Base-by-base conservation (phyloP, 1,140 invertebrate species). In the Lutraria rhynchaena region DNA sequence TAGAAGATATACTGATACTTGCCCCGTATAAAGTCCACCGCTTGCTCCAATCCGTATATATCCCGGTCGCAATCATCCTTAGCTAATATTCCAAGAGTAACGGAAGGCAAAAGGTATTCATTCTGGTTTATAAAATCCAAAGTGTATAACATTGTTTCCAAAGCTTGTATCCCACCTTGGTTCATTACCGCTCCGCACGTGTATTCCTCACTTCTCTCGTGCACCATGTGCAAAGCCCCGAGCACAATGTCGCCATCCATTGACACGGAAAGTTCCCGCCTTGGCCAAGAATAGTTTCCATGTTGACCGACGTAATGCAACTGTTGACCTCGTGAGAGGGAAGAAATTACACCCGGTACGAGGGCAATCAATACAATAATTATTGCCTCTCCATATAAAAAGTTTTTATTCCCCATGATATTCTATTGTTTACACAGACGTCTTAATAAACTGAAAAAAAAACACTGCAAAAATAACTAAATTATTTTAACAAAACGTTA, bases 1-100 rank as follows among this genome's bases (percentile, higher is more conserved):
- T n/a, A n/a, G n/a, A n/a, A n/a, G n/a, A n/a, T n/a, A n/a, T n/a
- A n/a, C n/a, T n/a, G n/a, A n/a, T n/a, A 84, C 95, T 94, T 93
- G 98, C 98, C 97, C 96, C 98, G 97, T 81, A 99, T 99, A 90
- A 99, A 99, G 92, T 99, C 97, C 9, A 99, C 96, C 9, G 97
- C 96, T 95, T 99, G 98, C 89, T 99, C 97, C 46, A 99, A 93
- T 5, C 98, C 98, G 90, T 98, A 98, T 1, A 97, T 99, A 90
- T 99, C 98, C 92, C 97, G 96, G 92, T 99, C 98, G 92, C 98
- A 99, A 91, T 99, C 98, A 89, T 99, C 97, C 65, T 98, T 94
- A 31, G 98, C 95, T 89, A 98, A 96, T 1, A 96, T 96, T 9
- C 97, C 97, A 11, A 98, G 92, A 46, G 94, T 96, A 24, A 98